Conservation (phyloP, 2,797 vertebrate genomes). For the Scolopax rusticola region DNA sequence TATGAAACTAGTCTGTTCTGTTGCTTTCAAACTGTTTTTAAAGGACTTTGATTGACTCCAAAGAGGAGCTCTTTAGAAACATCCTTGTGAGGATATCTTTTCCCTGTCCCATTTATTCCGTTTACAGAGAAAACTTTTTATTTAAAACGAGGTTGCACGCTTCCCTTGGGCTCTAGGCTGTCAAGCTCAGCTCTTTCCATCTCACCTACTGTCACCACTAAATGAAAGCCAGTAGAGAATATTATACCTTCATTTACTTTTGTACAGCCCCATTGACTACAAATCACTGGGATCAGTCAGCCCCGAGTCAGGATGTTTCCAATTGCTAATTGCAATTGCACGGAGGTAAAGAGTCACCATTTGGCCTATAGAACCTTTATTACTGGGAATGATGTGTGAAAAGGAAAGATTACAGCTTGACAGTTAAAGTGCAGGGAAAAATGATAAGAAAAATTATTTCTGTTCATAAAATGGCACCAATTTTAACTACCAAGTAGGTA, state of each 20-base stretch:
- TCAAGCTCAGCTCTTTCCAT: background rate
- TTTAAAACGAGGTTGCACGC: background rate
- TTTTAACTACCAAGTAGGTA: conserved; percentile 10
- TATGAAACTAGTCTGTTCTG: background rate
- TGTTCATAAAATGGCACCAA: background rate
- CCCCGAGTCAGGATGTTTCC: background rate
- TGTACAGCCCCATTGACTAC: background rate
- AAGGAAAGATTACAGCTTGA: background rate
- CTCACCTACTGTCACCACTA: background rate
- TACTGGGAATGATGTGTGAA: background rate
- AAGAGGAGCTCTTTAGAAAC: background rate
- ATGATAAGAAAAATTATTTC: conserved; percentile 8
- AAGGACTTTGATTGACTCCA: background rate
- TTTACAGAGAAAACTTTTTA: background rate
- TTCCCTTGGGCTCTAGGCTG: background rate
- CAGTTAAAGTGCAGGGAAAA: background rate
- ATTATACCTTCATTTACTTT: background rate
- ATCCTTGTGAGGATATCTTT: background rate
- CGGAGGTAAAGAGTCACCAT: background rate
- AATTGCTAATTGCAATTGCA: background rate
- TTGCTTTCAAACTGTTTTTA: background rate
- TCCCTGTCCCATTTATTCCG: background rate
- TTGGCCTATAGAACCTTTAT: background rate
- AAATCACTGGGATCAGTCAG: background rate
- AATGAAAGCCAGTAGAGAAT: background rate